Evolutionary conservation across 2,888 invertebrate species (phyloP).

Genomic region (Drosophila antonietae): DNA sequence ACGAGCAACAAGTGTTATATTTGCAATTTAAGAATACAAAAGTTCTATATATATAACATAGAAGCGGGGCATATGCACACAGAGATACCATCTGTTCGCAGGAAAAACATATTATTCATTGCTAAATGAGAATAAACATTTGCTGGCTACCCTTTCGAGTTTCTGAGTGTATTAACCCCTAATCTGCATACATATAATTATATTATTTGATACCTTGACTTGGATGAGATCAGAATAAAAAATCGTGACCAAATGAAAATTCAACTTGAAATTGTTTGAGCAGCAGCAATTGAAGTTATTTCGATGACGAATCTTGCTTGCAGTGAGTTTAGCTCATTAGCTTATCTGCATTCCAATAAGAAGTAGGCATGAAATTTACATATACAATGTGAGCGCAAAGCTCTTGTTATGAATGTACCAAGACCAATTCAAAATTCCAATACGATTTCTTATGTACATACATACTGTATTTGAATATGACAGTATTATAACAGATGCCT

Average conservation of each 20-base stretch:
- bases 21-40: background rate
- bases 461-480: background rate
- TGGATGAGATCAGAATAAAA: constrained; percentile 2
- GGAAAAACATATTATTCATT: background rate
- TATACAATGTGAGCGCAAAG: background rate
- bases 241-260: constrained; percentile 4
- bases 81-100: background rate
- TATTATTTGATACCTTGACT: constrained; percentile 1
- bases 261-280: background rate
- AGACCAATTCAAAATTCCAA: background rate
- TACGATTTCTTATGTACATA: background rate
- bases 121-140: background rate
- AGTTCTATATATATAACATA: background rate
- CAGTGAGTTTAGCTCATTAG: background rate
- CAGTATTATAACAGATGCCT: too few relatives aligned
- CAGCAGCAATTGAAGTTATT: background rate
- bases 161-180: background rate
- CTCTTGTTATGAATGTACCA: background rate
- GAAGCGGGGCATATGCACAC: background rate
- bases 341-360: background rate
- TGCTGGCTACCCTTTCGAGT: background rate
- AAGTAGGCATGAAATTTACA: background rate
- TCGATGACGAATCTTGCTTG: background rate
- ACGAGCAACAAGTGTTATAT: constrained; percentile 24
- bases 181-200: constrained; percentile 1